Base-by-base conservation (phyloP, 2,888 invertebrate species). In the Zygaena filipendulae region DNA sequence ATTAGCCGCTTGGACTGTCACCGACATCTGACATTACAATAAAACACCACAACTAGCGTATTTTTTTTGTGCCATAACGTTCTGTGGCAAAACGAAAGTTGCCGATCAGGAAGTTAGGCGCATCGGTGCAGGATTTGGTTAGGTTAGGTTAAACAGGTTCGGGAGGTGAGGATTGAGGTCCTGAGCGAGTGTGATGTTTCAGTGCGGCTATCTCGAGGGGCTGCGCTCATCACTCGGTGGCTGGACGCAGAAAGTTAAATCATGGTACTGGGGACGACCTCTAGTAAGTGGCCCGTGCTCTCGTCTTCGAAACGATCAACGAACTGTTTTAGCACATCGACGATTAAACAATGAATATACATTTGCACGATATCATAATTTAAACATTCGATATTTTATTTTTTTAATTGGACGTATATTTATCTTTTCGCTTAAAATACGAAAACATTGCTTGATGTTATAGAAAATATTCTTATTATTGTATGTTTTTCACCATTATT, bases 181-280 rank as follows among this genome's bases (percentile, higher is more conserved):
- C 71, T 77, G 69, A 77, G 77, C 58, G 69, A 69, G 72, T 75
- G 74, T 80, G 79, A 77, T 81, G 79, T 86, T 89, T 84, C 90
- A 91, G 91, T 88, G 88, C 85, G 90, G 91, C 84, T 91, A 91
- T 88, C 87, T 91, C 84, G 92, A 91, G 86, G 92, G 92, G 83
- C 90, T 92, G 85, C 90, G 91, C 83, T 90, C 91, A 84, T 92
- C 92, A 87, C 89, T 93, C 84, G 92, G 92, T 87, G 92, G 92
- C 87, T 91, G 92, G 87, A 93, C 93, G 85, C 92, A 92, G 88
- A 92, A 91, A 88, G 92, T 92, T 85, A 92, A 92, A 87, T 92
- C 92, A 84, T 93, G 93, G 92, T 93, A 93, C 90, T 92, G 92
- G 92, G 93, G 92, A 86, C 88, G 92, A 87, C 92, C 92, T 89